Evolutionary conservation across 2,797 vertebrate species (phyloP).

Genomic region (Adrianichthys oophorus): DNA sequence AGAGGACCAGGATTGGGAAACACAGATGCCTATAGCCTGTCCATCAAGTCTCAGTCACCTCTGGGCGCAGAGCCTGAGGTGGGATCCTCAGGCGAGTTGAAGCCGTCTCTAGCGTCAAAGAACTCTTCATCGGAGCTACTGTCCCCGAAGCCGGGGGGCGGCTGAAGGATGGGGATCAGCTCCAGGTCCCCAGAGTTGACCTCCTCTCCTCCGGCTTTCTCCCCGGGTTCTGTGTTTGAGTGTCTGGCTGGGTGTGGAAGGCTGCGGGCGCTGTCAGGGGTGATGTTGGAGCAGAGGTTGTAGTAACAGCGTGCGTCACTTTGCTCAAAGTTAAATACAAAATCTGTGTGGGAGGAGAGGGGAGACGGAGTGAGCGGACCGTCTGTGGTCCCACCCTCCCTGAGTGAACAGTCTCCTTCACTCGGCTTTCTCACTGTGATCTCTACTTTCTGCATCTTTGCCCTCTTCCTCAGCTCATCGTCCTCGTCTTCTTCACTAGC

Average conservation of each 20-base stretch:
- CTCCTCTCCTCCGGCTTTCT: conserved; percentile 13
- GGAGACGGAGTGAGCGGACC: conserved; percentile 11
- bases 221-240: conserved; percentile 3
- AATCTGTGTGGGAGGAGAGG: conserved; percentile 54
- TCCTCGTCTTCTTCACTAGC: conserved; percentile 74
- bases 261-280: conserved; percentile 79
- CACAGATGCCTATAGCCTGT: neutral
- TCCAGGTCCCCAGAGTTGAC: conserved; percentile 12
- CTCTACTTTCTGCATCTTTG: conserved; percentile 30
- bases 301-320: conserved; percentile 80
- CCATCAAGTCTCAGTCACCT: conserved; percentile 59
- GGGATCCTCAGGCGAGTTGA: conserved; percentile 78
- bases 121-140: conserved; percentile 97
- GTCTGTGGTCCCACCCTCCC: conserved; percentile 23
- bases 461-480: conserved; percentile 50
- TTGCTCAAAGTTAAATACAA: conserved; percentile 77
- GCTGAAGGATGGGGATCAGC: conserved; percentile 74
- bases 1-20: no score
- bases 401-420: conserved; percentile 27
- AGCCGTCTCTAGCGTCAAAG: conserved; percentile 89
- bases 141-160: conserved; percentile 86
- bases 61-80: conserved; percentile 63
- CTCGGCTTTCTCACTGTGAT: conserved; percentile 21
- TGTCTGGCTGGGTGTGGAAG: conserved; percentile 24
- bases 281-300: conserved; percentile 84